Conservation (phyloP, 2,888 invertebrate genomes). For the Griposia aprilina region DNA sequence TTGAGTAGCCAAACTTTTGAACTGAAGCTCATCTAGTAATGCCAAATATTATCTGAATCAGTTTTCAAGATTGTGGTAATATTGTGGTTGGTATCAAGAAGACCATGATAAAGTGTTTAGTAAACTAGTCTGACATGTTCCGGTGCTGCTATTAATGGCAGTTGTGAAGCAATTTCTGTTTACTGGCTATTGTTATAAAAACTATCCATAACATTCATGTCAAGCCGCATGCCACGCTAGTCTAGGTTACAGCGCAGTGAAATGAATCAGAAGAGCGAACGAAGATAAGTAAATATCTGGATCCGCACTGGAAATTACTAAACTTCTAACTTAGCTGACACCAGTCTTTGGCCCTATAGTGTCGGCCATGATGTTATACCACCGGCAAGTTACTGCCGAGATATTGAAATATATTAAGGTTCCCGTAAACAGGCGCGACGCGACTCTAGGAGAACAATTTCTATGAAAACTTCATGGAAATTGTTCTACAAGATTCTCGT, state of each 20-base stretch:
- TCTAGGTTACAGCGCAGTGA: background rate
- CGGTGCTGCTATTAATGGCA: background rate
- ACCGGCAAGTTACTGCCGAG: background rate
- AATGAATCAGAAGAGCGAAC: background rate
- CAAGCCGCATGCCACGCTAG: background rate
- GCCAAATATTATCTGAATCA: background rate
- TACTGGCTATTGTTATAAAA: background rate
- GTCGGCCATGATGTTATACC: too few species aligned
- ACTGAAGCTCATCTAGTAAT: background rate
- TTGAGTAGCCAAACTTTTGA: slow-evolving; percentile 11
- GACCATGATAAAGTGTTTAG: background rate
- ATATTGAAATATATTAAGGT: background rate
- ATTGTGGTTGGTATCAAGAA: background rate
- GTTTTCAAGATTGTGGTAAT: slow-evolving; percentile 1
- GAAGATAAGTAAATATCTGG: background rate
- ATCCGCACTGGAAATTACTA: background rate
- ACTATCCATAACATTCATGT: background rate
- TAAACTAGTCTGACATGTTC: background rate
- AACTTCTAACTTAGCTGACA: background rate
- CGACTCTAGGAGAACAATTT: too few species aligned
- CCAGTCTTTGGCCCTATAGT: background rate
- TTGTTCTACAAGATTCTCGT: too few species aligned
- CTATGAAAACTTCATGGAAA: too few species aligned
- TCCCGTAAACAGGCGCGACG: too few species aligned
- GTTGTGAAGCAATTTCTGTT: background rate